Conservation (phyloP, 1,140 invertebrate genomes). For the Formica exsecta region DNA sequence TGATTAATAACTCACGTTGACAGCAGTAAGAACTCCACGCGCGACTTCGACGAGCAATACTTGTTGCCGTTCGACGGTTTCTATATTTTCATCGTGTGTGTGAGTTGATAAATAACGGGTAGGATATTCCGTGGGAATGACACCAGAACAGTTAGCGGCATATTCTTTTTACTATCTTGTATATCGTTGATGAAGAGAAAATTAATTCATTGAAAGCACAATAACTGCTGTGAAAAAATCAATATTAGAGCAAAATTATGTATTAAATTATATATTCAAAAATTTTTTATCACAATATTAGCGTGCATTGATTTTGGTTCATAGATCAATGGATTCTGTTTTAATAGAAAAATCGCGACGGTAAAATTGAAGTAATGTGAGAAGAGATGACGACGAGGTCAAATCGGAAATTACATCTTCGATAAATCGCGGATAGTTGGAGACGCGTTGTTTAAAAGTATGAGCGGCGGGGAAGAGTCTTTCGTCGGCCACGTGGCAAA, state of each 20-base stretch:
- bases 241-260: background rate
- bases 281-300: background rate
- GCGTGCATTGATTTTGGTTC: background rate
- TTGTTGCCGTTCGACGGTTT: background rate
- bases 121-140: background rate
- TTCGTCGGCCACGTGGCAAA: slow-evolving; percentile 55
- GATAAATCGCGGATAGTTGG: background rate
- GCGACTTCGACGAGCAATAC: background rate
- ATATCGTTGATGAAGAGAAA: background rate
- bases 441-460: background rate
- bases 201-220: background rate
- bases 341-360: background rate
- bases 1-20: slow-evolving; percentile 71
- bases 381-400: no score
- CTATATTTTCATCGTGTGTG: slow-evolving; percentile 7
- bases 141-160: background rate
- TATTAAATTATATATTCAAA: background rate
- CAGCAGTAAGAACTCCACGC: background rate
- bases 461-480: background rate
- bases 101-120: slow-evolving; percentile 25
- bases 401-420: background rate
- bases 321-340: background rate
- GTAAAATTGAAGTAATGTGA: background rate
- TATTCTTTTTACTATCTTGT: background rate
- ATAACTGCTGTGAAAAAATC: no score